These are phyloP conservation scores for Acrocephalus arundinaceus DNA, from an alignment of 2,113 vertebrate genomes.

Conservation along the genomic window DNA sequence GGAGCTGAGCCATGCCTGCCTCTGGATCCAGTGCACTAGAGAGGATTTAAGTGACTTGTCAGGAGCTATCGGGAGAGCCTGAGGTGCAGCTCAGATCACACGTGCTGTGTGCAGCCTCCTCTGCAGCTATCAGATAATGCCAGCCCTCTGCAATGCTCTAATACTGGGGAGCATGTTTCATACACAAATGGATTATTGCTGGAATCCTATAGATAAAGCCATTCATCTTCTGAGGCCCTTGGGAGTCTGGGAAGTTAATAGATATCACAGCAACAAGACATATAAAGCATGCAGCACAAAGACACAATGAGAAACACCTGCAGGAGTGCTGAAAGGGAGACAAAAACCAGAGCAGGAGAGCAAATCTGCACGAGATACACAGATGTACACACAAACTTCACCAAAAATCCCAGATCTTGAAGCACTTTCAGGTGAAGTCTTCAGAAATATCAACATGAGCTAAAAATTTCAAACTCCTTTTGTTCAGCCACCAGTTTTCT, in stretches of 20 bases:
- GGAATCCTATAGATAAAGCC: slow-evolving; percentile 41
- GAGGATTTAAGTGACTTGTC: not conserved
- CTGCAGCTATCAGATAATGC: not conserved
- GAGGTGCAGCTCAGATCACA: not conserved
- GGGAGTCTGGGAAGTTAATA: slow-evolving; percentile 17
- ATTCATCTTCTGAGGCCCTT: slow-evolving; percentile 12
- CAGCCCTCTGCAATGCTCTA: not conserved
- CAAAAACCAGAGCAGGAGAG: not conserved
- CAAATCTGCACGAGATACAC: not conserved
- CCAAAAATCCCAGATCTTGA: not conserved
- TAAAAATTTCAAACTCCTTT: not conserved
- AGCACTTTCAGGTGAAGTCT: not conserved
- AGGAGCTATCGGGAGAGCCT: not conserved
- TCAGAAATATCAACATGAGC: not conserved
- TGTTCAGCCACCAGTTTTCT: not conserved
- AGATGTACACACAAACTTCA: not conserved
- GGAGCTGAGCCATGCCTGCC: not conserved
- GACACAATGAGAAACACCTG: not conserved
- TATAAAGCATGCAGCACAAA: not conserved
- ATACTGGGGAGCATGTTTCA: not conserved
- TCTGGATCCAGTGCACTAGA: not conserved
- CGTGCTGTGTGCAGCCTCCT: not conserved
- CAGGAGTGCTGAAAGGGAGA: not conserved
- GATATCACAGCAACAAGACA: not conserved
- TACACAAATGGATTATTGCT: slow-evolving; percentile 48